Evolutionary conservation across 2,797 vertebrate genomes (phyloP).

Genomic region (Phyllotis vaccarum): DNA sequence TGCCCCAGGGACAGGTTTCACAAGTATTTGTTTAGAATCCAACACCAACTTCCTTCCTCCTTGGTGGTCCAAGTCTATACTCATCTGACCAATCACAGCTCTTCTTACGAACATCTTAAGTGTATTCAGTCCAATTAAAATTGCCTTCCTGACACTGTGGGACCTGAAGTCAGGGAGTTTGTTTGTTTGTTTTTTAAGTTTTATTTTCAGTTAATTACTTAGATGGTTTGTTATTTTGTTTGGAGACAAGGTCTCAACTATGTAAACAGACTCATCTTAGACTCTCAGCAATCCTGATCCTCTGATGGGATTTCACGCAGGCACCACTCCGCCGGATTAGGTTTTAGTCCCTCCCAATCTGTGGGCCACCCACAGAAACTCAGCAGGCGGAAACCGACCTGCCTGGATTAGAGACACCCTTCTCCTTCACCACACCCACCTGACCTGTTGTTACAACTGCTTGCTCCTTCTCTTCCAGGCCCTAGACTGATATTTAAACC

Average conservation of each 20-base stretch:
- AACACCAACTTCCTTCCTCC: neutral
- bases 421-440: neutral
- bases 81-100: neutral
- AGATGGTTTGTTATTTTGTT: neutral
- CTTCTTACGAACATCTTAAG: neutral
- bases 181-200: neutral
- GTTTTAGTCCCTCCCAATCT: neutral
- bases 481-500: neutral
- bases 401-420: neutral
- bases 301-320: neutral
- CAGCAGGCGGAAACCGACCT: neutral
- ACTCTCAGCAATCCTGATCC: neutral
- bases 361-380: neutral
- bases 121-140: neutral
- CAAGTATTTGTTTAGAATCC: neutral
- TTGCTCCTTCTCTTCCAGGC: neutral
- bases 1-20: neutral
- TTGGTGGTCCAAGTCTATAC: neutral
- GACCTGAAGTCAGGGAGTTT: neutral
- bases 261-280: neutral
- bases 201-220: neutral
- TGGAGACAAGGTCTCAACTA: neutral
- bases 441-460: neutral
- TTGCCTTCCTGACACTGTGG: too few relatives aligned
- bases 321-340: neutral